These are phyloP conservation scores for Parapristionchus giblindavisi DNA, from an alignment of 2,888 invertebrate genomes.

Conservation along the genomic window DNA sequence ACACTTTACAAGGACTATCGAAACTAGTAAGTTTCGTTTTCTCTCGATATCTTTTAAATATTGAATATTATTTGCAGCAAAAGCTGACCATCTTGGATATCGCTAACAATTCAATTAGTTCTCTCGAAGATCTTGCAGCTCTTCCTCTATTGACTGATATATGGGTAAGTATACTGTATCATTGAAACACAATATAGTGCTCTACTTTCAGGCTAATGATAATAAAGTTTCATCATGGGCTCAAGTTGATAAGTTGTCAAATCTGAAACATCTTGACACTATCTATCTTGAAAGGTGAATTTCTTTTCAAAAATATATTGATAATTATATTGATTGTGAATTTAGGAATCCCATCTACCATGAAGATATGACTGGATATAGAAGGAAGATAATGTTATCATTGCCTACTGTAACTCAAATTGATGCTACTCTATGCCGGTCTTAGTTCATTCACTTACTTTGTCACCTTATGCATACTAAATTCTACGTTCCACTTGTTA, in stretches of 20 bases:
- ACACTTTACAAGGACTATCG: conserved; percentile 80
- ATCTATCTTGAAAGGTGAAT: conserved; percentile 84
- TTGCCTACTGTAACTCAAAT: conserved; percentile 88
- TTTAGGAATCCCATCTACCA: conserved; percentile 79
- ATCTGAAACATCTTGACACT: conserved; percentile 75
- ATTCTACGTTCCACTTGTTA: conserved; percentile 2
- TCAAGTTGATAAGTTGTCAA: conserved; percentile 80
- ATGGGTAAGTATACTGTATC: conserved; percentile 83
- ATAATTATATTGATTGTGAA: background rate
- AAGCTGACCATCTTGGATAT: conserved; percentile 86
- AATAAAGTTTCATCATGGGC: conserved; percentile 87
- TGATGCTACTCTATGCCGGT: conserved; percentile 79
- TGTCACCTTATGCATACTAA: too few relatives aligned
- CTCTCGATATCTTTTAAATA: background rate
- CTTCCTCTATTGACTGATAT: conserved; percentile 86
- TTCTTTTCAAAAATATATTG: background rate
- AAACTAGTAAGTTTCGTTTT: conserved; percentile 74
- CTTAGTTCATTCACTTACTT: background rate
- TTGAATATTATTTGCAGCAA: conserved; percentile 44
- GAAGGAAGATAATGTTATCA: conserved; percentile 85
- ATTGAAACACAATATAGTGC: too few relatives aligned
- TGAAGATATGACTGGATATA: conserved; percentile 42
- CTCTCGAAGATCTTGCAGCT: conserved; percentile 82
- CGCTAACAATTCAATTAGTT: conserved; percentile 84
- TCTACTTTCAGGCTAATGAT: conserved; percentile 82